Conservation (phyloP, 2,113 vertebrate species). For the Scortum barcoo region DNA sequence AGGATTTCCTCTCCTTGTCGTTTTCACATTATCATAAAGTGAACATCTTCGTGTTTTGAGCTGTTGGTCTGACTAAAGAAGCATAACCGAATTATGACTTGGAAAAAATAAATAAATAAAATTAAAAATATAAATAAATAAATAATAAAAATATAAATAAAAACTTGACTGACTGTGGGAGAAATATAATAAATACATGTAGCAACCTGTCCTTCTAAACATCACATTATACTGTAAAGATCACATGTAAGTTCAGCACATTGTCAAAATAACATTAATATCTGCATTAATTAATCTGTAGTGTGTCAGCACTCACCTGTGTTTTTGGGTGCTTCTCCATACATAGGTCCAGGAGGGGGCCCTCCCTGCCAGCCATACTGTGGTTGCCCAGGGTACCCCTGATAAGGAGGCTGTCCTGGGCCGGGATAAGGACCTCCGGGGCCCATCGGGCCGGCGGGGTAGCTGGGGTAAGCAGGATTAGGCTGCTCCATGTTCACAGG, state of each 20-base stretch:
- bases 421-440: constrained; percentile 85
- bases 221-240: background rate
- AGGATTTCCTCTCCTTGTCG: background rate
- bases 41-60: background rate
- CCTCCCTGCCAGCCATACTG: constrained; percentile 91
- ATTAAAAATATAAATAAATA: background rate
- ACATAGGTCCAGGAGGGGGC: constrained; percentile 87
- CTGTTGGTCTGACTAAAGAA: background rate
- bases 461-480: constrained; percentile 82
- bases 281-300: background rate
- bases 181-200: background rate
- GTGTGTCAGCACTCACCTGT: constrained; percentile 86
- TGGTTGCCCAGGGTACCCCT: constrained; percentile 82
- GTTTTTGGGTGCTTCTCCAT: constrained; percentile 92
- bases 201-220: background rate
- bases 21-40: background rate
- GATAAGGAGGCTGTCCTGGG: constrained; percentile 82
- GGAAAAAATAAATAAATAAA: background rate
- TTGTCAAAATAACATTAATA: too few species aligned
- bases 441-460: constrained; percentile 82
- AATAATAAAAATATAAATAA: background rate
- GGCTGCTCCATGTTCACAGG: constrained; percentile 84
- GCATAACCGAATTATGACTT: too few species aligned
- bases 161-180: background rate
- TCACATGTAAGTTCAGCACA: background rate